Evolutionary conservation across 35 echinoderm and acorn worm species (phyloP).

Genomic region (Anneissia japonica): DNA sequence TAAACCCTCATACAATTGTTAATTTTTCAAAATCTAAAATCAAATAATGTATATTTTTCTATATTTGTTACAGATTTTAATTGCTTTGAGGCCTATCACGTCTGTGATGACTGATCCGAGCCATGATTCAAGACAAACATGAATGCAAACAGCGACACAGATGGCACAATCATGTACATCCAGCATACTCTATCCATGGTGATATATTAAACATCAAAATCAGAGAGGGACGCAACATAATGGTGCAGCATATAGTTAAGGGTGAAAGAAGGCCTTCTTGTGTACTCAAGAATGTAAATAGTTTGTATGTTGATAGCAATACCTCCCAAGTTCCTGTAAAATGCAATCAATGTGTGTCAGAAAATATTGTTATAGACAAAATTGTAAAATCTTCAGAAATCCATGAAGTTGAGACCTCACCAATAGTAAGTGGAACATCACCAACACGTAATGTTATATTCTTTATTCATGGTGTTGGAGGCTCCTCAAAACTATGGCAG

Average conservation of each 20-base stretch:
- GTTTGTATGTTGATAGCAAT: too few relatives aligned
- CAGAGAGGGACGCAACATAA: background rate
- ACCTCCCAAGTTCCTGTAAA: background rate
- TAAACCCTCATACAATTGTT: too few relatives aligned
- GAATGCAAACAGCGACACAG: background rate
- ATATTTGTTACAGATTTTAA: too few relatives aligned
- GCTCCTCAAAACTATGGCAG: constrained; percentile 69
- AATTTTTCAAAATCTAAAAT: too few relatives aligned
- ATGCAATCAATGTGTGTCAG: background rate
- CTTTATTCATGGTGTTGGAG: constrained; percentile 94
- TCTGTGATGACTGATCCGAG: background rate
- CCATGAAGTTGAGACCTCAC: background rate
- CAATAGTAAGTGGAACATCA: too few relatives aligned
- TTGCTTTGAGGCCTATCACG: too few relatives aligned
- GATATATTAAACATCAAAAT: background rate
- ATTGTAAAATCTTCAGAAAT: background rate
- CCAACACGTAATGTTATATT: constrained; percentile 40
- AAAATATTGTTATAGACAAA: background rate
- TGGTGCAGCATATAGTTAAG: background rate
- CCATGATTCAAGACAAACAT: background rate
- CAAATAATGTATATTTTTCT: too few relatives aligned
- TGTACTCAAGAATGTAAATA: background rate
- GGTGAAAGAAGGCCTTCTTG: too few relatives aligned
- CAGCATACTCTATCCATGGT: background rate
- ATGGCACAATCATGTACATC: background rate